Conservation (phyloP, 2,888 invertebrate genomes). For the Cepaea hortensis region DNA sequence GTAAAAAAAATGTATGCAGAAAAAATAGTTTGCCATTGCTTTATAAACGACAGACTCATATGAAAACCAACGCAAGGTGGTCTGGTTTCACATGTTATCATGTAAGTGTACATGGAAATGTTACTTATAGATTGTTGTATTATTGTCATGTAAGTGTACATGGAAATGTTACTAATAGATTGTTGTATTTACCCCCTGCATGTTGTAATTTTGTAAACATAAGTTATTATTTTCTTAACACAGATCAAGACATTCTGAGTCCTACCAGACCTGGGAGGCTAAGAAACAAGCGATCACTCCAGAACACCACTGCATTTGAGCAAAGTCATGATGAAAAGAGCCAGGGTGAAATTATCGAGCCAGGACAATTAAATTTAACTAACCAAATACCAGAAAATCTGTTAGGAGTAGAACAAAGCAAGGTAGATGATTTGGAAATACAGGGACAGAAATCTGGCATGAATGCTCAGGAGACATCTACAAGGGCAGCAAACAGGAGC, state of each 20-base stretch:
- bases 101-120: too few relatives aligned
- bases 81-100: too few relatives aligned
- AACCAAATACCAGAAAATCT: too few relatives aligned
- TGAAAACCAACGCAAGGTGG: too few relatives aligned
- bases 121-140: too few relatives aligned
- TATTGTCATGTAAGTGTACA: too few relatives aligned
- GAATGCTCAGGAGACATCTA: not conserved
- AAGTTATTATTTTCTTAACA: not conserved
- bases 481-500: not conserved
- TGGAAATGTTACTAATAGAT: too few relatives aligned
- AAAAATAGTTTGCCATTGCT: too few relatives aligned
- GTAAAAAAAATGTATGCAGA: too few relatives aligned
- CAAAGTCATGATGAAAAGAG: not conserved
- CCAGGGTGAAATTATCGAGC: not conserved
- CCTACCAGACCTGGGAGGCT: not conserved
- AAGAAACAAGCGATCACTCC: slow-evolving; percentile 1
- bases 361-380: not conserved
- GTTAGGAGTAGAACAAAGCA: not conserved
- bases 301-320: not conserved
- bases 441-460: not conserved
- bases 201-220: too few relatives aligned
- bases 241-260: not conserved
- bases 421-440: not conserved
- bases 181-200: too few relatives aligned
- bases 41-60: too few relatives aligned